Base-by-base conservation (phyloP, 2,888 invertebrate species). In the Tiliacea aurago region DNA sequence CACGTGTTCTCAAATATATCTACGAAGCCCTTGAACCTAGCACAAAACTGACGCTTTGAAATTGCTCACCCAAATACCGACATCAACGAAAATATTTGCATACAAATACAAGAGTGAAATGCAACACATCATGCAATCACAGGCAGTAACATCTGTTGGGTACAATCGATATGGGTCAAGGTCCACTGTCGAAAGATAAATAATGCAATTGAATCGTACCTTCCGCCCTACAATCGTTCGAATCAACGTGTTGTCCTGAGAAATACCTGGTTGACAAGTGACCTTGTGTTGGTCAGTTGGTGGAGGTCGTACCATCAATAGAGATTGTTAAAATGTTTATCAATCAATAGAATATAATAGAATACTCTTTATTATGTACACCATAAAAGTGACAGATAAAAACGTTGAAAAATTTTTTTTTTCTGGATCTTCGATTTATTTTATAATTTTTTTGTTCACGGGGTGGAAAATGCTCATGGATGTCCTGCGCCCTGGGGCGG, bases 81-180 rank as follows among this genome's bases (percentile, higher is more conserved):
- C 11, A 53, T 11, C 49, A 73, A 61, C 61, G 64, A 41, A 68
- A 73, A 47, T 64, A 64, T 78, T 78, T 68, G 73, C 67, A 55
- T 45, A 73, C n/a, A 78, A 64, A 56, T 56, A 43, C 49, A n/a
- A 68, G 18, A 43, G 13, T n/a, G 4, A 33, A 73, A 64, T 78
- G 67, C 73, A 73, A 73, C 28, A 53, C 43, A 49, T 47, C 64
- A 65, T 73, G 45, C 74, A 47, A 69, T 79, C 68, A 69, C 68
- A 37, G 13, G 15, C 37, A 13, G 47, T 43, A 43, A 55, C 33
- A 78, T 67, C 45, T 79, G 23, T 7, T 20, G n/a, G 56, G 53
- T 62, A 59, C 65, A 66, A 70, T 68, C 79, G 73, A 79, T 75
- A 10, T 33, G 11, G 61, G 51, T 62, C 74, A 74, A 74, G 56